A percentile compares a stretch with the other conserved stretches of the same genome.
phyloP scores from a whole-genome alignment of 2,888 invertebrate genomes.

The Hirtodrosophila cameraria region DNA sequence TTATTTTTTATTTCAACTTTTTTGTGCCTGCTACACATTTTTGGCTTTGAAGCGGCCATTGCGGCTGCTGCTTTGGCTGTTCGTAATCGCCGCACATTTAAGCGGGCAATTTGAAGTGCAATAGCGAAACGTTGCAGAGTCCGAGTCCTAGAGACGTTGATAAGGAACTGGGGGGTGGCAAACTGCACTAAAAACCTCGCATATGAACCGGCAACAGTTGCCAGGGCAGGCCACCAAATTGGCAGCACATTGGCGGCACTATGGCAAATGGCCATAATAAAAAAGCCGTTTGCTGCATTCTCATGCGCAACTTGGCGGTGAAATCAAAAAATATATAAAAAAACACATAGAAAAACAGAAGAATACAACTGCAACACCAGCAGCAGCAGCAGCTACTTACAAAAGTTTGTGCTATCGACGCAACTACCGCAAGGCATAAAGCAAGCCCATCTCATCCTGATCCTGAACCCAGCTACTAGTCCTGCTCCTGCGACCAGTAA shows the following conservation, averaged over 20 bases:
- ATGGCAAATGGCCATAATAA: conserved; percentile 79
- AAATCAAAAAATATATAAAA: conserved; percentile 48
- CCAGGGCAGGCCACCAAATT: conserved; percentile 57
- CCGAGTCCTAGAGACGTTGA: conserved; percentile 6
- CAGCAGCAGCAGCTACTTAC: conserved; percentile 59
- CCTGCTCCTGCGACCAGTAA: conserved; percentile 34
- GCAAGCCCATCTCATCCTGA: conserved; percentile 49
- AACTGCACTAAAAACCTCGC: conserved; percentile 53
- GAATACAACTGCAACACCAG: conserved; percentile 39
- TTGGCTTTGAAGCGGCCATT: conserved; percentile 48
- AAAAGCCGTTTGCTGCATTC: conserved; percentile 81
- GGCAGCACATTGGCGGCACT: conserved; percentile 70
- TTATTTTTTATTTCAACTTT: conserved; percentile 14
- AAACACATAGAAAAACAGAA: conserved; percentile 17
- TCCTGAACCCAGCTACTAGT: conserved; percentile 30
- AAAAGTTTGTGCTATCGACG: conserved; percentile 59
- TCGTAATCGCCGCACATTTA: conserved; percentile 77
- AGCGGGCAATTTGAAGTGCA: conserved; percentile 77
- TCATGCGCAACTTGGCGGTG: conserved; percentile 74
- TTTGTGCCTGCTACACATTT: conserved; percentile 31
- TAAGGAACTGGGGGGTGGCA: neutral
- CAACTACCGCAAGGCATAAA: conserved; percentile 70
- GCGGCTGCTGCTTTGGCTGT: conserved; percentile 52
- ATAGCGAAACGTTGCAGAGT: conserved; percentile 56
- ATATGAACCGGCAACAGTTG: conserved; percentile 64